A percentile compares a stretch with the other conserved stretches of the same genome.
phyloP scores from a whole-genome alignment of 2,888 invertebrate species.

The Metalampra italica region DNA sequence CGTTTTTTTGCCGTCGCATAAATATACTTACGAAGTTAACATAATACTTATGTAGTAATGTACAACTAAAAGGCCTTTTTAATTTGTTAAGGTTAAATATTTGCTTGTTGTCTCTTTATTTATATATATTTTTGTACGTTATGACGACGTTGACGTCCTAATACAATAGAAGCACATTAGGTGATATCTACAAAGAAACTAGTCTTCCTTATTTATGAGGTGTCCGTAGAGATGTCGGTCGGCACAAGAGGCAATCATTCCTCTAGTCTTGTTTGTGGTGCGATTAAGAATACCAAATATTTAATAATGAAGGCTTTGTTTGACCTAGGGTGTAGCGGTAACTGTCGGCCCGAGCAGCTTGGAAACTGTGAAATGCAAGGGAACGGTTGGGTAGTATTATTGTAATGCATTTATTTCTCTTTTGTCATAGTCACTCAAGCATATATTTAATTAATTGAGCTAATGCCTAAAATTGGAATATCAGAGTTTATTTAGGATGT shows the following conservation, averaged over 20 bases:
- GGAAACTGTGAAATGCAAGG: constrained; percentile 59
- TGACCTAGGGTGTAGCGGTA: constrained; percentile 61
- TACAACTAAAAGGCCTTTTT: constrained; percentile 69
- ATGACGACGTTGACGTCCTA: constrained; percentile 47
- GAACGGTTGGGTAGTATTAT: constrained; percentile 73
- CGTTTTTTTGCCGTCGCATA: constrained; percentile 34
- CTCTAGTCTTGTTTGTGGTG: constrained; percentile 77
- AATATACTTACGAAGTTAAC: constrained; percentile 35
- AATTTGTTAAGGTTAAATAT: constrained; percentile 65
- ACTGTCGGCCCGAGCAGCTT: constrained; percentile 69
- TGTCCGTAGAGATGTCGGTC: constrained; percentile 37
- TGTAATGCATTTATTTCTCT: constrained; percentile 77
- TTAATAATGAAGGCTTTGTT: constrained; percentile 72
- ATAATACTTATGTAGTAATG: constrained; percentile 52
- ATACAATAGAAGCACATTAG: constrained; percentile 65
- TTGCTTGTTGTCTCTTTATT: constrained; percentile 73
- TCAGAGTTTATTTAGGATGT: constrained; percentile 79
- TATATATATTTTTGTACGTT: constrained; percentile 70
- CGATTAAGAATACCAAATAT: constrained; percentile 77
- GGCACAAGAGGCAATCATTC: constrained; percentile 74
- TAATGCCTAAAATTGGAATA: constrained; percentile 78
- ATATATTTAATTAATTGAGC: constrained; percentile 76
- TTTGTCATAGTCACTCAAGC: constrained; percentile 75
- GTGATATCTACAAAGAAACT: constrained; percentile 75
- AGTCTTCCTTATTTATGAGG: constrained; percentile 74